Percentiles rank a stretch among this genome's conserved stretches.
Conservation (phyloP, 2,113 vertebrate species). For the Aspiorhynchus laticeps region DNA sequence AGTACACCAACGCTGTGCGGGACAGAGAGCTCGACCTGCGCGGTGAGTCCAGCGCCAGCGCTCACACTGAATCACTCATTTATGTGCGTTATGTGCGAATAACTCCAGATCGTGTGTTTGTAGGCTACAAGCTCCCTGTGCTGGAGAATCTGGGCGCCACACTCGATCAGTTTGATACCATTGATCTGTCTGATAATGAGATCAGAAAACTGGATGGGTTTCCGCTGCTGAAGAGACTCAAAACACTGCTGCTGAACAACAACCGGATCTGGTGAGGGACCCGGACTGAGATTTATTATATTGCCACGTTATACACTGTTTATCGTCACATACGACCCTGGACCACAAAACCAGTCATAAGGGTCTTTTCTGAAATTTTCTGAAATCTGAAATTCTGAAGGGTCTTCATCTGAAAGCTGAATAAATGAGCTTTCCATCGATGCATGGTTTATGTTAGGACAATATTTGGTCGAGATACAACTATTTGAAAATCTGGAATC, state of each 20-base stretch:
- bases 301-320: not conserved
- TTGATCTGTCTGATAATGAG: slow-evolving; percentile 98
- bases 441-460: no score
- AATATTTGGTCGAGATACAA: no score
- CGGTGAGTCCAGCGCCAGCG: slow-evolving; percentile 68
- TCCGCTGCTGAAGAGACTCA: slow-evolving; percentile 87
- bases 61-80: not conserved
- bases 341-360: no score
- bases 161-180: slow-evolving; percentile 94
- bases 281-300: not conserved
- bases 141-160: slow-evolving; percentile 96
- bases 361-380: no score
- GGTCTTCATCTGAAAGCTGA: no score
- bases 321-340: no score
- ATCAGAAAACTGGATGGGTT: slow-evolving; percentile 94
- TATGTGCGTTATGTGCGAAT: not conserved
- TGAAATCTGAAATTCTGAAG: no score
- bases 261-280: slow-evolving; percentile 89
- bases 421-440: no score
- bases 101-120: not conserved
- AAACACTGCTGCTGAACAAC: slow-evolving; percentile 92
- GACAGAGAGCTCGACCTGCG: slow-evolving; percentile 91
- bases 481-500: no score
- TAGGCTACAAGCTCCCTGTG: slow-evolving; percentile 94
- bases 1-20: slow-evolving; percentile 91